Percentiles rank a stretch among this genome's conserved stretches.
phyloP scores from a whole-genome alignment of 2,113 vertebrate species.

The Aleadryas rufinucha region DNA sequence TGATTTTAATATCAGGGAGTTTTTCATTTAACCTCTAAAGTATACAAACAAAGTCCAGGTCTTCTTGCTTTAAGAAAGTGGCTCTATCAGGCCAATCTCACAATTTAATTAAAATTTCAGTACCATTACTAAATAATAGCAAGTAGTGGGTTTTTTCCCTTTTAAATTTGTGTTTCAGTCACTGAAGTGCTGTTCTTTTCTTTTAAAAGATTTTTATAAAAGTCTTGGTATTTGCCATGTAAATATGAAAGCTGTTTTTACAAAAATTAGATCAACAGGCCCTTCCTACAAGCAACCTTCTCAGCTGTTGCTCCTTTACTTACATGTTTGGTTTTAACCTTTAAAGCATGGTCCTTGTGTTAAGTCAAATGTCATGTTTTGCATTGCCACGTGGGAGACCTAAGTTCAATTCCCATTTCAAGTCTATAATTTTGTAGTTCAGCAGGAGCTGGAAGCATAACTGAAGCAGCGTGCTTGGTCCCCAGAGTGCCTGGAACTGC shows the following conservation, averaged over 20 bases:
- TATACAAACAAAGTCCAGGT: not conserved
- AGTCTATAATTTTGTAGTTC: not conserved
- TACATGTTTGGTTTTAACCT: not conserved
- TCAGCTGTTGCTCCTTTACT: not conserved
- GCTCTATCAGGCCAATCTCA: not conserved
- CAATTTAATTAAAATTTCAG: not conserved
- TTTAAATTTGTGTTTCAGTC: not conserved
- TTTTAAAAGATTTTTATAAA: not conserved
- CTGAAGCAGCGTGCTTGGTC: not conserved
- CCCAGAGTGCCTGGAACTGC: not conserved
- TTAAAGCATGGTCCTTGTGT: not conserved
- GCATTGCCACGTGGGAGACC: not conserved
- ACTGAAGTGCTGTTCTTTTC: not conserved
- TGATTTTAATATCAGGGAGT: not conserved
- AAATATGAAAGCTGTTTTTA: not conserved
- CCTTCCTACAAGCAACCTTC: not conserved
- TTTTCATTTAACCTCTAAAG: not conserved
- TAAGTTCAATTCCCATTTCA: not conserved
- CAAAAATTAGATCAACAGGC: not conserved
- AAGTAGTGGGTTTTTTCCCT: accelerated
- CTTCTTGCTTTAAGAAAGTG: not conserved
- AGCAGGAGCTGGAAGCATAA: not conserved
- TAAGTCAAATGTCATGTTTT: not conserved
- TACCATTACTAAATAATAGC: not conserved
- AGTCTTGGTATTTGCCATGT: not conserved